These are phyloP conservation scores for Galagoides demidoff DNA, from an alignment of 2,797 vertebrate species.

Conservation along the genomic window DNA sequence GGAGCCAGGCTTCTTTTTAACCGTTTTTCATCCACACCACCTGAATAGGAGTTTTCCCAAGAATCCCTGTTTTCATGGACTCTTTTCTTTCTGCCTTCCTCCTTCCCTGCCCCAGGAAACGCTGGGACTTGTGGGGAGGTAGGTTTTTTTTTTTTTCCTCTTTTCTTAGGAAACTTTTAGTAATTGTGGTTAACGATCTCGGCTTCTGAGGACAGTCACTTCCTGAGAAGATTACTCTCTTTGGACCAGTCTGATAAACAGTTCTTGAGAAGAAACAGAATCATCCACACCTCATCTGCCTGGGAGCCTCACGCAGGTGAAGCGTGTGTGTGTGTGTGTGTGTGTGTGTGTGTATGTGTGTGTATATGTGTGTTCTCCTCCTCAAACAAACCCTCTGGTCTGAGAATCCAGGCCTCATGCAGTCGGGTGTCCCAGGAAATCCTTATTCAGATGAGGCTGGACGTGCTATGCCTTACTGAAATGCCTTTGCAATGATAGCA, in stretches of 20 bases:
- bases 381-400: neutral
- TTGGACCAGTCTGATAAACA: neutral
- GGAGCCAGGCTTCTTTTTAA: neutral
- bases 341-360: no score
- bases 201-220: neutral
- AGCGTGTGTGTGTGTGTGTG: neutral
- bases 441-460: neutral
- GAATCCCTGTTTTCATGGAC: neutral
- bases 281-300: neutral
- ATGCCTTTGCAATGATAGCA: neutral
- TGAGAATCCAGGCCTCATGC: neutral
- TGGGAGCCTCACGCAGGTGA: neutral
- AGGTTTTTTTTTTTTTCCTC: neutral
- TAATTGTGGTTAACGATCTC: conserved; percentile 21
- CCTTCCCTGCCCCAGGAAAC: neutral
- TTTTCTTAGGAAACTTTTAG: neutral
- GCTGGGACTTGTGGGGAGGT: neutral
- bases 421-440: neutral
- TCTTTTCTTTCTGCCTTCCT: neutral
- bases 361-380: neutral
- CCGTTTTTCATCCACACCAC: neutral
- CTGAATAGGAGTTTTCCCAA: neutral
- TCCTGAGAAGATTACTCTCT: neutral
- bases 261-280: conserved; percentile 2
- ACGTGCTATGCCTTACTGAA: neutral